phyloP scores from a whole-genome alignment of 2,888 invertebrate species.

The Aricia artaxerxes region DNA sequence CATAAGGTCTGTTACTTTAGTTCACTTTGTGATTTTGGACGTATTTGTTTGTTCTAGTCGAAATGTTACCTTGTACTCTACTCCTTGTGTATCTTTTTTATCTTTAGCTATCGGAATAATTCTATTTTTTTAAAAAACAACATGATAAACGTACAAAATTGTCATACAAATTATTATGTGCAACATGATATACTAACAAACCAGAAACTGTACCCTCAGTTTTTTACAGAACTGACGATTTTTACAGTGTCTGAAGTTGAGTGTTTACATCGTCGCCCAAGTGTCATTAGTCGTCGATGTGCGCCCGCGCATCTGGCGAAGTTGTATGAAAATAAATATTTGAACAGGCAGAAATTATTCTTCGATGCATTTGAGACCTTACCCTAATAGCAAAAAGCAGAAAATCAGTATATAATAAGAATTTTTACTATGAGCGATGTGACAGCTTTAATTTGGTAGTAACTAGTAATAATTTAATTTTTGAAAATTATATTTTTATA shows the following conservation, averaged over 20 bases:
- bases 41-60: not conserved
- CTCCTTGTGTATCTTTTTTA: not conserved
- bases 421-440: not conserved
- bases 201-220: conserved; percentile 50
- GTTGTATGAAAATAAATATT: conserved; percentile 50
- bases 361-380: conserved; percentile 26
- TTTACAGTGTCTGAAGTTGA: conserved; percentile 66
- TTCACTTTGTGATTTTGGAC: conserved; percentile 16
- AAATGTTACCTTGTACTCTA: not conserved
- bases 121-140: not conserved
- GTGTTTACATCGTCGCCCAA: conserved; percentile 74
- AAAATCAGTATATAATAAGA: conserved; percentile 32
- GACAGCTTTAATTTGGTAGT: too few species aligned
- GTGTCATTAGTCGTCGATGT: conserved; percentile 74
- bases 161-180: not conserved
- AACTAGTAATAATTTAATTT: not conserved
- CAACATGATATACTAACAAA: conserved; percentile 41
- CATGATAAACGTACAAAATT: not conserved
- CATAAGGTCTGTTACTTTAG: conserved; percentile 21
- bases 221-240: conserved; percentile 61
- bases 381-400: conserved; percentile 18
- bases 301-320: conserved; percentile 67
- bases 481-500: too few species aligned
- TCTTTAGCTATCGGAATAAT: too few species aligned
- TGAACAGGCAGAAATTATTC: conserved; percentile 6